A percentile compares a stretch with the other conserved stretches of the same genome.
Conservation (phyloP, 30 jellyfish, hydroid and myxozoan species). For the Phacellophora camtschatica region DNA sequence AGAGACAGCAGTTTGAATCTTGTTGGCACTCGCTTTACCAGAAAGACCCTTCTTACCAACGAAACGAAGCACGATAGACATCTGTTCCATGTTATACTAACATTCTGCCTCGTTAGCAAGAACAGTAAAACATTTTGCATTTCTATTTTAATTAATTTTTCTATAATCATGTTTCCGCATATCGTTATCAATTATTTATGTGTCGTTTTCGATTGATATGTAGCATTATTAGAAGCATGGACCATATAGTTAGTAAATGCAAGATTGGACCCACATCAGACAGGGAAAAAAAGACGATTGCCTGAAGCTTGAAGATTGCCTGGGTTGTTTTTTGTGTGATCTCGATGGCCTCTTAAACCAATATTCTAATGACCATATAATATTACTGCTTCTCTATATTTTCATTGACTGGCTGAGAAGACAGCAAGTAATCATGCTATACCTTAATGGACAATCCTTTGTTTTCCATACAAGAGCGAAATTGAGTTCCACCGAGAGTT, state of each 20-base stretch:
- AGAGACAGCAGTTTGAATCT: neutral
- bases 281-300: neutral
- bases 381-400: neutral
- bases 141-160: neutral
- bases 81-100: slow-evolving; percentile 27
- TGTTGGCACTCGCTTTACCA: slow-evolving; percentile 44
- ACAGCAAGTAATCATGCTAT: neutral
- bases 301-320: slow-evolving; percentile 24
- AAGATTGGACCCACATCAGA: neutral
- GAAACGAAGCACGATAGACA: slow-evolving; percentile 41
- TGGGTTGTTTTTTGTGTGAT: slow-evolving; percentile 6
- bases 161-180: slow-evolving; percentile 51
- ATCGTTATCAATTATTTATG: slow-evolving; percentile 52
- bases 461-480: neutral
- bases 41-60: slow-evolving; percentile 62
- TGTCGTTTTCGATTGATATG: slow-evolving; percentile 10
- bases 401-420: neutral
- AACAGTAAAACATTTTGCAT: slow-evolving; percentile 30
- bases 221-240: neutral
- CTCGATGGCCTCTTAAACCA: slow-evolving; percentile 14
- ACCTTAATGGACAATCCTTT: neutral
- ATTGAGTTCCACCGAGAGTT: neutral
- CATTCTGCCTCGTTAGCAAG: slow-evolving; percentile 63
- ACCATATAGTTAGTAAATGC: neutral
- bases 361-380: slow-evolving; percentile 1